Base-by-base conservation (phyloP, 2,888 invertebrate genomes). In the Drosophila merina region DNA sequence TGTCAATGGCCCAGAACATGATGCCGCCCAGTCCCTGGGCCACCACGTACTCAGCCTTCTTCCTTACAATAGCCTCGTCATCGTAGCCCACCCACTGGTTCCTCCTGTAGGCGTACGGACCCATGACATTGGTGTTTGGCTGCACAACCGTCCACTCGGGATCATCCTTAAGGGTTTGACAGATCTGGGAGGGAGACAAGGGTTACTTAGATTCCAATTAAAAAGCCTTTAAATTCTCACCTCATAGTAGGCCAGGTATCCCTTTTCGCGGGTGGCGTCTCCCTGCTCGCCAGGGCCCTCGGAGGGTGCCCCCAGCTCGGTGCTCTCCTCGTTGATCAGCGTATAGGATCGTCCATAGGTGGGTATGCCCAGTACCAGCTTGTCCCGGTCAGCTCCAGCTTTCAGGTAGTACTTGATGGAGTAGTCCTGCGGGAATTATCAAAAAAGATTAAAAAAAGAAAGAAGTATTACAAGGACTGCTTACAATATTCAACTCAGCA, bases 71-170 rank as follows among this genome's bases (percentile, higher is more conserved):
- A 8, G 94, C 94, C 75, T 96, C 94, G 86, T 98, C 98, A 87
- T 98, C 98, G 89, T 97, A 98, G 0, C 97, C 97, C 1, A 98
- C 97, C 98, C 98, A 98, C 91, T 97, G 97, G 91, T 97, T 96
- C 25, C 94, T 96, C 75, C 94, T 94, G 91, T 93, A 96, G 1
- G 98, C 97, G 86, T 97, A 97, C 0, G 98, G 98, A 0, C 97
- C 98, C 95, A 97, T 96, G 0, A 96, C 96, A 30, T 94, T 94
- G 0, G 95, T 93, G 91, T 97, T 95, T 0, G 97, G 96, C 72
- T 96, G 94, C 75, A 96, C 94, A 6, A 97, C 95, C 14, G 94
- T 95, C 98, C 98, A 98, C 0, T 94, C 94, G 3, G 90, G 79
- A 54, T 95, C 95, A 28, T 95, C 94, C 56, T 94, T 93, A 0